Conservation (phyloP, 2,113 vertebrate genomes). For the Pelvicachromis taeniatus region DNA sequence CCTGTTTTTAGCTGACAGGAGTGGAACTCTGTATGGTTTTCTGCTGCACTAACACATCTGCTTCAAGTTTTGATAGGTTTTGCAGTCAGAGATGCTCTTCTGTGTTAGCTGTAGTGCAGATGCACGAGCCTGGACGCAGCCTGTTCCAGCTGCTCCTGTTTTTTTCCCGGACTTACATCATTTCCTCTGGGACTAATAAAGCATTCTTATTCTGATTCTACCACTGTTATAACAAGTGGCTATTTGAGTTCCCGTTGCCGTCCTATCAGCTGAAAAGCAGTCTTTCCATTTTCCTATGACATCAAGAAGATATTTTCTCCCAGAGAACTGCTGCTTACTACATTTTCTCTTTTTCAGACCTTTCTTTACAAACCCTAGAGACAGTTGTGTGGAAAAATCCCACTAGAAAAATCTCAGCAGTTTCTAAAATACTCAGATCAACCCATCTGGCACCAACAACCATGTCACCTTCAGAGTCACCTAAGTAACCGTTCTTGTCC, state of each 20-base stretch:
- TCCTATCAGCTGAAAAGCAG: neutral
- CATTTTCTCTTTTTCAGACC: neutral
- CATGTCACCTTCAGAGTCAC: neutral
- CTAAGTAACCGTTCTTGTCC: neutral
- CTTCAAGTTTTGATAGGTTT: neutral
- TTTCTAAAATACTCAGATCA: neutral
- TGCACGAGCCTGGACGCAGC: neutral
- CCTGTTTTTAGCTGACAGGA: neutral
- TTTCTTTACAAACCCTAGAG: neutral
- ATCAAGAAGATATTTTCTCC: neutral
- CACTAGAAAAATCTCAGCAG: neutral
- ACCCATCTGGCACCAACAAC: fast-evolving
- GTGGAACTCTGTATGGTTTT: neutral
- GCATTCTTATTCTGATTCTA: neutral
- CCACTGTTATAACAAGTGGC: neutral
- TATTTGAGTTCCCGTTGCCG: neutral
- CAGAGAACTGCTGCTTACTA: neutral
- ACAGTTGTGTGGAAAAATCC: neutral
- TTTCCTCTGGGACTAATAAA: neutral
- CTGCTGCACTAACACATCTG: neutral
- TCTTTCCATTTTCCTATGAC: neutral
- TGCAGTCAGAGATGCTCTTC: neutral
- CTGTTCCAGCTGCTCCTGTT: neutral
- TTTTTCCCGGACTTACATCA: neutral
- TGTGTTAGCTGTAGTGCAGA: neutral